A percentile compares a stretch with the other conserved stretches of the same genome.
Conservation (phyloP, 2,113 vertebrate genomes). For the Leucopternis melanops region DNA sequence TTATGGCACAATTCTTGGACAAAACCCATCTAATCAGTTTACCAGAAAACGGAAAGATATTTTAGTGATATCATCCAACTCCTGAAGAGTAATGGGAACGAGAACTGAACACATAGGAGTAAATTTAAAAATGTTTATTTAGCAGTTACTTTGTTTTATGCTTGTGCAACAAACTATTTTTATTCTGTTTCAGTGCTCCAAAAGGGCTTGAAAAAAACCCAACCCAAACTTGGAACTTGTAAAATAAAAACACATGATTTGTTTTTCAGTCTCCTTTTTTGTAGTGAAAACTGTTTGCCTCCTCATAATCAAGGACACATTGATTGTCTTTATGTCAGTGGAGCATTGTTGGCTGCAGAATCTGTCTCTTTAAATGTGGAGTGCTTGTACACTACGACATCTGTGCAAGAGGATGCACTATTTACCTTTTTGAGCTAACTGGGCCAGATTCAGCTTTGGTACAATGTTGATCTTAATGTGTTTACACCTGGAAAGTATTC, state of each 20-base stretch:
- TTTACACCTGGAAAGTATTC: conserved; percentile 7
- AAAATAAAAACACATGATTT: conserved; percentile 60
- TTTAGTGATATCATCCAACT: background rate
- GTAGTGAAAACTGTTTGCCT: conserved; percentile 41
- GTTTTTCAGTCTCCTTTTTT: conserved; percentile 26
- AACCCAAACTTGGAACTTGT: conserved; percentile 36
- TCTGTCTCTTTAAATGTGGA: background rate
- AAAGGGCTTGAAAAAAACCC: conserved; percentile 18
- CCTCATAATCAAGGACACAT: conserved; percentile 46
- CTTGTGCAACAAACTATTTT: conserved; percentile 63
- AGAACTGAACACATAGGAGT: background rate
- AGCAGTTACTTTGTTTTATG: conserved; percentile 49
- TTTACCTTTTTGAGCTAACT: background rate
- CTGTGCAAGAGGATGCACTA: background rate
- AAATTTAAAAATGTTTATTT: conserved; percentile 39
- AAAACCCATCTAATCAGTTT: conserved; percentile 8
- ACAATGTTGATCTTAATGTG: background rate
- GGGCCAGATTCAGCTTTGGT: background rate
- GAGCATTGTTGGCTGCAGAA: background rate
- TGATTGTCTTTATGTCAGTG: conserved; percentile 20
- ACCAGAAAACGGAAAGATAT: conserved; percentile 1
- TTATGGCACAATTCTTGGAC: background rate
- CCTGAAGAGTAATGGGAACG: background rate
- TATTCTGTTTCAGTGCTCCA: conserved; percentile 28
- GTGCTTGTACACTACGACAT: background rate